Evolutionary conservation across 2,797 vertebrate genomes (phyloP), one percentile per base, ranked within the genome.

Genomic region (Cheirogaleus major): DNA sequence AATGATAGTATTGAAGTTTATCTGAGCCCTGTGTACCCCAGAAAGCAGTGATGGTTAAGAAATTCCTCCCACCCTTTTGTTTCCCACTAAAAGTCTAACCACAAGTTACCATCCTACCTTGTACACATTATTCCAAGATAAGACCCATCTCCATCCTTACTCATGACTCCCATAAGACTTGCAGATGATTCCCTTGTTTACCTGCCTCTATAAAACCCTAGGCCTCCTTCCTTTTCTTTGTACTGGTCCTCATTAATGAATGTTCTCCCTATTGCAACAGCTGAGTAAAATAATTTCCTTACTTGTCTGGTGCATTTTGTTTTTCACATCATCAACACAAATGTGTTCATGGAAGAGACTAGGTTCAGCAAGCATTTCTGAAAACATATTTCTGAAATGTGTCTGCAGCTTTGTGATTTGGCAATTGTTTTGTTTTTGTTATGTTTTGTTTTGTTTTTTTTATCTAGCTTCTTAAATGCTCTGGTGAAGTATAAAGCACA

Each of bases 201-300:
- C 63, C 32, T 95, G 83, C 80, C n/a, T 73, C 63, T 86, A 30
- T 81, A 82, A 87, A 80, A 80, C 7, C 10, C 48, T 38, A 76
- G 65, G 11, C 10, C 23, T 48, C 41, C 57, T 97, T 86, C 50
- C 55, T 96, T 91, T 88, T 75, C 76, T 89, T 73, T 78, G 84
- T 78, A 67, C 73, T 86, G 8, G 55, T 84, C 43, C 48, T 72
- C 73, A 84, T 93, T 85, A 82, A 78, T 88, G 83, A 94, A 75
- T 92, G 20, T 65, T 69, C 35, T 75, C 38, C 38, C n/a, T 79
- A 83, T 50, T 69, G 15, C 30, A 94, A 85, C 32, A 83, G 57
- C 57, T 78, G 67, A 92, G 72, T 81, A 95, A 94, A 96, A 93
- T 85, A 25, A 95, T 61, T 55, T 69, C 70, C n/a, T 93, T 83